Base-by-base conservation (phyloP, 1,140 invertebrate genomes). In the Drosophila biarmipes region DNA sequence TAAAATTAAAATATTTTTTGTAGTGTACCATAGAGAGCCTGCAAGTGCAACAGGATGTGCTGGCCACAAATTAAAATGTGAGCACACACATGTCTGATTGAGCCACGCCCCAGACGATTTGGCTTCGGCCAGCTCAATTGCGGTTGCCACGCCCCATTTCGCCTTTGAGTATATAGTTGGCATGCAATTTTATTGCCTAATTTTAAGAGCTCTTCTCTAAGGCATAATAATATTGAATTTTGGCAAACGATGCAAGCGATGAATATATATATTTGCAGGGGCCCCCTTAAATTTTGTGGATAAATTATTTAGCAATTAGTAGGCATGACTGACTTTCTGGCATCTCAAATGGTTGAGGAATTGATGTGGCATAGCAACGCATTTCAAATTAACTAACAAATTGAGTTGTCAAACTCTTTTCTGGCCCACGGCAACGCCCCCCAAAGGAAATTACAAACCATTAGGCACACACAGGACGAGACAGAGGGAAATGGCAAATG, bases 361-460 rank as follows among this genome's bases (percentile, higher is more conserved):
- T 59, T 51, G 27, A 27, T 27, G 15, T 61, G 74, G 74, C 67
- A 71, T 71, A 48, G 71, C 71, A 74, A 75, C 62, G 78, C 80
- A 85, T 74, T 85, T 86, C 77, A 90, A 90, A 85, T 90, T 80
- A 90, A 85, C 86, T 79, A 73, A 67, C 78, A 81, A 90, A 90
- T 90, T 86, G 86, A 90, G 78, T 90, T 90, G 86, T 90, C 78
- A 76, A 79, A 90, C 57, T 56, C 64, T 71, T 56, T 71, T 52
- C 48, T 15, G 15, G 29, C 21, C 15, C 29, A 51, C n/a, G 29
- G 52, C 57, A 27, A 34, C 48, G 27, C 17, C 29, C 12, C 15
- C 3, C 4, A 17, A 21, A 29, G 59, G 63, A 69, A 69, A 69
- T 69, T 69, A 68, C 66, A 71, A 71, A 12, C 67, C 67, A 71